Conservation (phyloP, 2,113 vertebrate species). For the Podilymbus podiceps region DNA sequence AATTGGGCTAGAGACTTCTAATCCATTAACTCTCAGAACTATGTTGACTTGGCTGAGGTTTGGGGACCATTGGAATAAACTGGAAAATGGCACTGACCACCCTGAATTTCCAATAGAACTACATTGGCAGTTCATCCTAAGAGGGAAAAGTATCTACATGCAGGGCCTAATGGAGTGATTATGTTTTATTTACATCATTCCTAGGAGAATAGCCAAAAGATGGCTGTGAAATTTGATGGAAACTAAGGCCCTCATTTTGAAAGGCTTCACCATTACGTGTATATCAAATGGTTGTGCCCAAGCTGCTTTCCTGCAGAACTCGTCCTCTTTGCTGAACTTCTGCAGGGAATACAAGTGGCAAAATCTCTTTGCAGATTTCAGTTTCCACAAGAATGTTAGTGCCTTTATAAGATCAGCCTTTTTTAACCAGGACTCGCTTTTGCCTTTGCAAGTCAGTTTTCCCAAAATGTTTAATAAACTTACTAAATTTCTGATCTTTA, state of each 20-base stretch:
- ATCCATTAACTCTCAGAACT: not conserved
- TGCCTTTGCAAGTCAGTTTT: not conserved
- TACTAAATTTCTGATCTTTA: not conserved
- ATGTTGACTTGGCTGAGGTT: not conserved
- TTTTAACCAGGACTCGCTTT: not conserved
- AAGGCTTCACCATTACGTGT: rapidly evolving
- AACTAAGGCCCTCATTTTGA: not conserved
- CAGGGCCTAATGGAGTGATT: rapidly evolving
- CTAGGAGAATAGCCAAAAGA: not conserved
- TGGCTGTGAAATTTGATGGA: not conserved
- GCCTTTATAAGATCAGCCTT: rapidly evolving
- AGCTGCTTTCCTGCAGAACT: not conserved
- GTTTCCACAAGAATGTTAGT: not conserved
- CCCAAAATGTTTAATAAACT: not conserved
- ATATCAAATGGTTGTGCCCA: not conserved
- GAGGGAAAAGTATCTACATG: not conserved
- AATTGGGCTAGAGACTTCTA: not conserved
- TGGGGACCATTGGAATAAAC: not conserved
- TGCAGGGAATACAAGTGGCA: not conserved
- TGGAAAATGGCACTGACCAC: not conserved
- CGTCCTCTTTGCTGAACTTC: not conserved
- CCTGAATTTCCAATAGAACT: not conserved
- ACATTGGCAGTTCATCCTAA: not conserved
- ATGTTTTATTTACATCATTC: not conserved
- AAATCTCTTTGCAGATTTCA: not conserved